These are phyloP conservation scores for Hemicordylus capensis DNA, from an alignment of 2,113 vertebrate genomes.

Conservation along the genomic window DNA sequence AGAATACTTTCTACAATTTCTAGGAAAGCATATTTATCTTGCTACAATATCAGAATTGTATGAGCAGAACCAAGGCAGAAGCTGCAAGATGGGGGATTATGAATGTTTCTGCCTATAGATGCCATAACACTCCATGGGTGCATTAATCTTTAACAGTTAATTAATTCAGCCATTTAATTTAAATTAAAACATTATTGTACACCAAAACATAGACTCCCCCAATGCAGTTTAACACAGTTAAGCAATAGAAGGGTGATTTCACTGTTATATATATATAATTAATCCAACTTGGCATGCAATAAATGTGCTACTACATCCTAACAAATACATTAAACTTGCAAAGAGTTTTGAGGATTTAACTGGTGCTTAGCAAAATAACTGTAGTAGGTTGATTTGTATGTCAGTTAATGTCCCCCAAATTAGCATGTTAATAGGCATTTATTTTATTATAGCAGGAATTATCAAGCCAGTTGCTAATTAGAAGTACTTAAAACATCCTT, in stretches of 20 bases:
- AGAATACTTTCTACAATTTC: background rate
- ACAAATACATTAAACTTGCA: slow-evolving; percentile 66
- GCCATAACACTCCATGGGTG: slow-evolving; percentile 21
- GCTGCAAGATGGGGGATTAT: background rate
- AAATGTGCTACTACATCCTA: slow-evolving; percentile 55
- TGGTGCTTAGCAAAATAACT: slow-evolving; percentile 64
- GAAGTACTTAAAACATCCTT: slow-evolving; percentile 57
- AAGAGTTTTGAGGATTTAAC: slow-evolving; percentile 59
- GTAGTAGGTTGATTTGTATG: slow-evolving; percentile 61
- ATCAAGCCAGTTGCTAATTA: slow-evolving; percentile 65
- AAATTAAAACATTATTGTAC: slow-evolving; percentile 61
- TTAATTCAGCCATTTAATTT: slow-evolving; percentile 65
- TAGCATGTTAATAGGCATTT: slow-evolving; percentile 73
- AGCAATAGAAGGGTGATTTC: slow-evolving; percentile 61
- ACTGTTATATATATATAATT: slow-evolving; percentile 59
- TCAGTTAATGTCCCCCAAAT: slow-evolving; percentile 71
- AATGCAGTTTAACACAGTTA: slow-evolving; percentile 56
- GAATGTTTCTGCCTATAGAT: background rate
- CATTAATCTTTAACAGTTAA: slow-evolving; percentile 51
- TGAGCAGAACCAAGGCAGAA: background rate
- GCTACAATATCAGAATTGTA: background rate
- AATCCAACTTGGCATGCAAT: slow-evolving; percentile 53
- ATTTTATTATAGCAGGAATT: slow-evolving; percentile 63
- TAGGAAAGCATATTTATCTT: background rate
- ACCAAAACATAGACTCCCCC: slow-evolving; percentile 48